These are phyloP conservation scores for Drosophila conformis DNA, from an alignment of 2,888 invertebrate species.

Conservation along the genomic window DNA sequence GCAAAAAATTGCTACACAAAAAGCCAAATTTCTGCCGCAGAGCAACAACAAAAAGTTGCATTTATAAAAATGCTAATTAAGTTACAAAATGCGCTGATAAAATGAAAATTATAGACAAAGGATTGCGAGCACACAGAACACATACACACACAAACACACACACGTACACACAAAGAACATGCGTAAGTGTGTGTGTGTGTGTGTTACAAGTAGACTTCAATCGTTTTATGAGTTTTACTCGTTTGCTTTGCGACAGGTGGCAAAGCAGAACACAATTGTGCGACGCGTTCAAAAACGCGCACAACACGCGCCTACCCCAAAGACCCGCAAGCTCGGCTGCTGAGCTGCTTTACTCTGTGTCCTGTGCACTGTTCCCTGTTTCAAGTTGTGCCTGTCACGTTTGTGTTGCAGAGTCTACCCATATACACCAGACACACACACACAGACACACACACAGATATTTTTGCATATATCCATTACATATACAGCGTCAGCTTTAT, in stretches of 20 bases:
- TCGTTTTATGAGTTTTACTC: conserved; percentile 11
- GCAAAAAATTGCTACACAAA: conserved; percentile 13
- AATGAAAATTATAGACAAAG: conserved; percentile 71
- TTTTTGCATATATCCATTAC: conserved; percentile 1
- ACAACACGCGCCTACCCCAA: conserved; percentile 4
- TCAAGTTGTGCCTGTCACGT: conserved; percentile 47
- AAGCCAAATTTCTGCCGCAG: conserved; percentile 19
- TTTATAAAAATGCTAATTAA: conserved; percentile 75
- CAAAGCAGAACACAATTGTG: conserved; percentile 59
- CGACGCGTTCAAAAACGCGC: conserved; percentile 41
- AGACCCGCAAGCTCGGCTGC: neutral
- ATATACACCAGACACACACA: conserved; percentile 14
- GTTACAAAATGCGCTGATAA: conserved; percentile 71
- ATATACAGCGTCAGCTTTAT: conserved; percentile 37
- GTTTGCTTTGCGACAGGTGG: conserved; percentile 60
- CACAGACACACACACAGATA: conserved; percentile 1
- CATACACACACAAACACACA: neutral
- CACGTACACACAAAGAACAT: neutral
- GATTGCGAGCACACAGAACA: conserved; percentile 8
- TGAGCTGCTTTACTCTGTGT: neutral
- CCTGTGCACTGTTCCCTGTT: conserved; percentile 2
- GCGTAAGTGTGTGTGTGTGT: conserved; percentile 8
- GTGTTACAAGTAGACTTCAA: conserved; percentile 57
- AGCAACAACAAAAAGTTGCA: conserved; percentile 31
- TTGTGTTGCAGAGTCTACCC: conserved; percentile 39